Percentiles rank a stretch among this genome's conserved stretches.
These are phyloP conservation scores for Pipa parva DNA, from an alignment of 2,113 vertebrate genomes.

Conservation along the genomic window DNA sequence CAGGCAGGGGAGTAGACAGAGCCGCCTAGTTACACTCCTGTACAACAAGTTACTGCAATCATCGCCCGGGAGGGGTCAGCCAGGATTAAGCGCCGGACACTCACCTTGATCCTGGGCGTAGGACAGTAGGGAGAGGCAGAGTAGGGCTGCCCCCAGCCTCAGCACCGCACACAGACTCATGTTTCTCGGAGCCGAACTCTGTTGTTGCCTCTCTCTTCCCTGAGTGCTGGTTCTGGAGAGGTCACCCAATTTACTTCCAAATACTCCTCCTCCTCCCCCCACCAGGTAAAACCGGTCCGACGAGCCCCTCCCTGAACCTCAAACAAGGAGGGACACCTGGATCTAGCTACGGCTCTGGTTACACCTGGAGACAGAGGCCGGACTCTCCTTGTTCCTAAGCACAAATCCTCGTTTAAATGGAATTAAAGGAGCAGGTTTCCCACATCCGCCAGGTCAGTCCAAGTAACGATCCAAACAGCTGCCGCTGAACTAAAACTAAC, in stretches of 20 bases:
- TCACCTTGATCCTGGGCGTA: constrained; percentile 47
- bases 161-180: constrained; percentile 1
- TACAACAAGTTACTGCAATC: no score
- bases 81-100: no score
- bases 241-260: constrained; percentile 16
- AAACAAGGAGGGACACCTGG: constrained; percentile 38
- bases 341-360: constrained; percentile 19
- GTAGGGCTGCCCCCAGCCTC: background rate
- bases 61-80: no score
- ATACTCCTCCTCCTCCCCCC: constrained; percentile 5
- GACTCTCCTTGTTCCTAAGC: constrained; percentile 17
- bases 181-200: constrained; percentile 1
- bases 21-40: no score
- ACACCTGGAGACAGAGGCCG: constrained; percentile 11
- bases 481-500: background rate
- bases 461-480: background rate
- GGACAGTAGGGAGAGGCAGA: background rate
- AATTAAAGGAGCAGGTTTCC: background rate
- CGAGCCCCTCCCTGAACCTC: constrained; percentile 26
- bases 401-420: no score
- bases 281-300: constrained; percentile 31
- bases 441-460: background rate
- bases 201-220: background rate
- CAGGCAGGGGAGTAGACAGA: no score
- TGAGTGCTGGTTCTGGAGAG: background rate